Evolutionary conservation across 1,140 invertebrate species (phyloP).

Genomic region (Colletes gigas): DNA sequence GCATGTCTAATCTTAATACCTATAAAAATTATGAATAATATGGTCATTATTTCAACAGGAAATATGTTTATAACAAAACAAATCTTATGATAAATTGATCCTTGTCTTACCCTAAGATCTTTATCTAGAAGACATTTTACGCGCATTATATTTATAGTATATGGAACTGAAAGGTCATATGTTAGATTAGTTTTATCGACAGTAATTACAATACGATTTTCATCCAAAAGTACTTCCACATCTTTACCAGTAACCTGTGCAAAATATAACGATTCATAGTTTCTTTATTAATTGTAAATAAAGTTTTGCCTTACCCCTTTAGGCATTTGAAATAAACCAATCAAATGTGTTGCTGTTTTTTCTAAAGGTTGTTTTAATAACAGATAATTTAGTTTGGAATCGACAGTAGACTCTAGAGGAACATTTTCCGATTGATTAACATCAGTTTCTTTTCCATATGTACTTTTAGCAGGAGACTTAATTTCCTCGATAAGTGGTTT

Average conservation of each 20-base stretch:
- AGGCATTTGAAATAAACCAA: constrained; percentile 83
- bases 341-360: constrained; percentile 78
- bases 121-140: constrained; percentile 85
- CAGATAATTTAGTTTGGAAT: constrained; percentile 74
- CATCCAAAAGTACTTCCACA: constrained; percentile 85
- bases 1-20: constrained; percentile 73
- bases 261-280: constrained; percentile 30
- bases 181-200: constrained; percentile 82
- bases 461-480: constrained; percentile 59
- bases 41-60: not conserved
- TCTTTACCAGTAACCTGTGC: constrained; percentile 83
- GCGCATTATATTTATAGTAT: constrained; percentile 82
- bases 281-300: not conserved
- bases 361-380: constrained; percentile 78
- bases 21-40: constrained; percentile 65
- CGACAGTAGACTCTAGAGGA: not conserved
- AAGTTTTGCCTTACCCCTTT: constrained; percentile 75
- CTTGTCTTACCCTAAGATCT: constrained; percentile 81
- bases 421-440: not conserved
- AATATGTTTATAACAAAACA: constrained; percentile 15
- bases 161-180: constrained; percentile 87
- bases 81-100: constrained; percentile 63
- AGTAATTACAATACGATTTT: constrained; percentile 87
- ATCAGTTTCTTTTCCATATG: not conserved
- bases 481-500: constrained; percentile 83